Evolutionary conservation across 2,797 vertebrate species (phyloP), one percentile per base, ranked within the genome.

Genomic region (Lepidocolaptes lacrymiger): DNA sequence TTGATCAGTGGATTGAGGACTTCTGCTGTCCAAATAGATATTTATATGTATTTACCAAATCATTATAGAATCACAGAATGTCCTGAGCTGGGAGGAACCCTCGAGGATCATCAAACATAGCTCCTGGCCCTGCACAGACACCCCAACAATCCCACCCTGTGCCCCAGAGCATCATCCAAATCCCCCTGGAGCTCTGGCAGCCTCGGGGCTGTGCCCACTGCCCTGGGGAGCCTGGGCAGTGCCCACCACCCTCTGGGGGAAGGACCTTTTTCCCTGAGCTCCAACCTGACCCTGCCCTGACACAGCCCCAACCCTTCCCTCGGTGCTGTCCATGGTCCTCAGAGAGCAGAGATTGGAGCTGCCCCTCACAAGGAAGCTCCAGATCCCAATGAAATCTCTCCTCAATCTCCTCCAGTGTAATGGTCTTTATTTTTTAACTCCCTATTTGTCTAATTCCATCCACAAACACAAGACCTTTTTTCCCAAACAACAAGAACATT

Each of bases 271-370:
- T 3, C 5, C 51, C 37, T 6, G 39, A 71, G 30, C 34, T 41
- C 52, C 73, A 39, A 0, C 52, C 58, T 2, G 10, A 26, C 0
- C 20, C 55, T 13, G 0, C 51, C n/a, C 27, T 64, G 14, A 0
- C 17, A 1, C 20, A 44, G 8, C 58, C 34, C 19, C 63, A 48
- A 41, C 30, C 10, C 0, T 11, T 48, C 48, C 46, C 62, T 18
- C 20, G 4, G 6, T 46, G 2, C 71, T 43, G 51, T 56, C 76
- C 13, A 28, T 46, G 52, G 8, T 15, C 34, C 30, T 0, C 17
- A 21, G 7, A 6, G n/a, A 64, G 5, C 44, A 71, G 58, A 64
- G n/a, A 3, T 6, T 3, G 7, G 58, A 56, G 28, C 36, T 56
- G 55, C 15, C 3, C 23, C 72, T 68, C 39, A 9, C 24, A 20